Evolutionary conservation across 1,140 invertebrate genomes (phyloP).

Genomic region (Leguminivora glycinivorella): DNA sequence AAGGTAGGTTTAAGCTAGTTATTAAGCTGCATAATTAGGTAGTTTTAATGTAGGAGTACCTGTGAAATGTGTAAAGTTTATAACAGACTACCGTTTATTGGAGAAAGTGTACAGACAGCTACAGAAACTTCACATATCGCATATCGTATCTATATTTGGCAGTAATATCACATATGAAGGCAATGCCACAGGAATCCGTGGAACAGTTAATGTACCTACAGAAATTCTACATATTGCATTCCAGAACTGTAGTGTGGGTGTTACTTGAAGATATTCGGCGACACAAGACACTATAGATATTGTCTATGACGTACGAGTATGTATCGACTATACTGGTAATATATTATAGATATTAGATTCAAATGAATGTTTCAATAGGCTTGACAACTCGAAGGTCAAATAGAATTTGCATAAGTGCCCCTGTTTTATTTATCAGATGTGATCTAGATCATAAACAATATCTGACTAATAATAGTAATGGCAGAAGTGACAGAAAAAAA

Average conservation of each 20-base stretch:
- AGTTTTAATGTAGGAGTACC: too few relatives aligned
- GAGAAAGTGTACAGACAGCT: not conserved
- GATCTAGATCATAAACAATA: too few relatives aligned
- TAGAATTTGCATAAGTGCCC: too few relatives aligned
- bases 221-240: slow-evolving; percentile 38
- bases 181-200: slow-evolving; percentile 40
- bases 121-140: not conserved
- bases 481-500: too few relatives aligned
- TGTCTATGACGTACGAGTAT: not conserved
- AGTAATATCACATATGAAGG: not conserved
- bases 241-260: slow-evolving; percentile 32
- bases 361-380: not conserved
- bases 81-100: not conserved
- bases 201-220: slow-evolving; percentile 32
- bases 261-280: slow-evolving; percentile 27
- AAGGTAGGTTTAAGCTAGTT: too few relatives aligned
- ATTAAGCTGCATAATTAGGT: too few relatives aligned
- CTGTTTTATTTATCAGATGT: too few relatives aligned
- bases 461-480: too few relatives aligned
- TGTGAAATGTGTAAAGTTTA: not conserved
- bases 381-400: too few relatives aligned
- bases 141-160: not conserved
- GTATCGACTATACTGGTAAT: too few relatives aligned
- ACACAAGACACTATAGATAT: not conserved
- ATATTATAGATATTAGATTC: not conserved